Percentiles rank a stretch among this genome's conserved stretches.
These are phyloP conservation scores for Rhombomys opimus DNA, from an alignment of 2,113 vertebrate species.

Conservation along the genomic window DNA sequence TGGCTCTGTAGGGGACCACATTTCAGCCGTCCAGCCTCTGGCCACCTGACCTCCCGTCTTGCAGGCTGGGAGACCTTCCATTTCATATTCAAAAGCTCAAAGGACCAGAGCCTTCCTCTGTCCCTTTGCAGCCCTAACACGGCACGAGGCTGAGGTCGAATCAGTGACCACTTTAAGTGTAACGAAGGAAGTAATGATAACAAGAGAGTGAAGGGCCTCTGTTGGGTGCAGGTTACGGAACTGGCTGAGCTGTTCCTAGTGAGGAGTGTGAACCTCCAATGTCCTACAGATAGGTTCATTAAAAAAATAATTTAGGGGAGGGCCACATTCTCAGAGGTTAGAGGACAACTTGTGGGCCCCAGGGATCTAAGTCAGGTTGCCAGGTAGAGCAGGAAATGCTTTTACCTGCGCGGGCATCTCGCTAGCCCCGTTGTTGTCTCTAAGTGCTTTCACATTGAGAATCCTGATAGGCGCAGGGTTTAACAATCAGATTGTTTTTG, in stretches of 20 bases:
- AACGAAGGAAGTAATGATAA: not conserved
- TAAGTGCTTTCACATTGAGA: not conserved
- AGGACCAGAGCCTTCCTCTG: not conserved
- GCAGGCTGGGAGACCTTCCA: not conserved
- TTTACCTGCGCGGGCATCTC: not conserved
- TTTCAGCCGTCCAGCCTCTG: not conserved
- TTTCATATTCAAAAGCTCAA: not conserved
- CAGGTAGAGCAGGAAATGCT: no score
- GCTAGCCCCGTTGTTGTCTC: not conserved
- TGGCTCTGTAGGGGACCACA: not conserved
- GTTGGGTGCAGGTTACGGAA: not conserved
- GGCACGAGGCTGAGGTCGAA: not conserved
- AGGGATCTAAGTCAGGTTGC: not conserved
- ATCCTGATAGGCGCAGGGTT: not conserved
- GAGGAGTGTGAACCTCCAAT: not conserved
- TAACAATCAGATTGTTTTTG: conserved; percentile 6
- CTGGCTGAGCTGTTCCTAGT: not conserved
- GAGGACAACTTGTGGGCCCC: not conserved
- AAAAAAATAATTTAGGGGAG: not conserved
- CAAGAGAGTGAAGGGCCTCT: not conserved
- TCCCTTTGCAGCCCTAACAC: not conserved
- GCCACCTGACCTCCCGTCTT: not conserved
- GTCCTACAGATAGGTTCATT: not conserved
- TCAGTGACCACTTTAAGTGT: no score
- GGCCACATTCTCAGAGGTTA: not conserved